These are phyloP conservation scores for Drosophila pseudoobscura DNA, from an alignment of 1,140 invertebrate genomes.

Conservation along the genomic window DNA sequence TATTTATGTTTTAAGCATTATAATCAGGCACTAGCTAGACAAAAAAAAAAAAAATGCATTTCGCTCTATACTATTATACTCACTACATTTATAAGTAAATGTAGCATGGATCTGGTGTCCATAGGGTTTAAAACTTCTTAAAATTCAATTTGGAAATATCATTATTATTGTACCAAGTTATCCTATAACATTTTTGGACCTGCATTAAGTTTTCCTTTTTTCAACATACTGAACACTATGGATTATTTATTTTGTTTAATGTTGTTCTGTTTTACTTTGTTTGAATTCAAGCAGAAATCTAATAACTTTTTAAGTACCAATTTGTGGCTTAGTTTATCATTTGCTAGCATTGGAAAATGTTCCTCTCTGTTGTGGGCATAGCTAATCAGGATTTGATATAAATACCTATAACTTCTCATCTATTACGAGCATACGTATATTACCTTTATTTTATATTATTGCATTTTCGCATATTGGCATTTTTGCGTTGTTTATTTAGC, in stretches of 20 bases:
- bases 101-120: constrained; percentile 25
- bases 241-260: constrained; percentile 20
- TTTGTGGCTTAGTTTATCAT: constrained; percentile 35
- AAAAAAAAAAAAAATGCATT: constrained; percentile 14
- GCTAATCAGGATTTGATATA: constrained; percentile 3
- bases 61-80: constrained; percentile 11
- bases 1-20: constrained; percentile 23
- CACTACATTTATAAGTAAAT: constrained; percentile 26
- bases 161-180: constrained; percentile 77
- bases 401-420: constrained; percentile 17
- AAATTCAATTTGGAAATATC: constrained; percentile 69
- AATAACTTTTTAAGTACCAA: constrained; percentile 69
- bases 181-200: constrained; percentile 77
- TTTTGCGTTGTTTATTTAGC: constrained; percentile 55
- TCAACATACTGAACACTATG: constrained; percentile 40
- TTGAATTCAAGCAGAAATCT: constrained; percentile 39
- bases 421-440: constrained; percentile 22
- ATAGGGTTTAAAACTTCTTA: constrained; percentile 56
- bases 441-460: constrained; percentile 15
- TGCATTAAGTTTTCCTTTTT: constrained; percentile 59
- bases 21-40: constrained; percentile 48
- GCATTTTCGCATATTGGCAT: constrained; percentile 2
- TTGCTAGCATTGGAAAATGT: constrained; percentile 36
- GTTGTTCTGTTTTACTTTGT: constrained; percentile 37
- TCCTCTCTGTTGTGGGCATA: constrained; percentile 6